phyloP scores from a whole-genome alignment of 1,140 invertebrate genomes.

The Trinorchestia longiramus region DNA sequence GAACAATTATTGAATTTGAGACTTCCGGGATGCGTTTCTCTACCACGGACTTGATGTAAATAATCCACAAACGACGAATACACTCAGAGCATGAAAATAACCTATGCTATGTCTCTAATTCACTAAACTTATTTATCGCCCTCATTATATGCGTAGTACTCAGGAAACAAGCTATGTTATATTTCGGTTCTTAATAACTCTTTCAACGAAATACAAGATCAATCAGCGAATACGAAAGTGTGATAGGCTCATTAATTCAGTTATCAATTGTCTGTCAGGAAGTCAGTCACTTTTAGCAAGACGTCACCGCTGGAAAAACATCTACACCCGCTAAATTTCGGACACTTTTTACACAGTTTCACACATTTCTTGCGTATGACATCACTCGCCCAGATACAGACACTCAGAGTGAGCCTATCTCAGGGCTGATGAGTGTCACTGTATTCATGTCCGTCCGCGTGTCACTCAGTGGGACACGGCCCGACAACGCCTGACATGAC shows the following conservation, averaged over 20 bases:
- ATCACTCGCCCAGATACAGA: slow-evolving; percentile 1
- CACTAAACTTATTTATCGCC: neutral
- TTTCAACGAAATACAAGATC: neutral
- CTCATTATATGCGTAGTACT: neutral
- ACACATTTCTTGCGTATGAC: neutral
- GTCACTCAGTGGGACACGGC: neutral
- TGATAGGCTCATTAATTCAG: neutral
- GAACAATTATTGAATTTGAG: neutral
- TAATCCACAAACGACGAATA: neutral
- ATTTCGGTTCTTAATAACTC: neutral
- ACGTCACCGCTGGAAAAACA: neutral
- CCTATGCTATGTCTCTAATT: neutral
- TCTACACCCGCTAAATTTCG: neutral
- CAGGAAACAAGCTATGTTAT: neutral
- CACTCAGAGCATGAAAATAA: too few relatives aligned
- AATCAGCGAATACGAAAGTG: neutral
- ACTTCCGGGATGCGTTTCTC: neutral
- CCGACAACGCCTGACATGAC: slow-evolving; percentile 7
- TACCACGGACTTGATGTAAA: neutral
- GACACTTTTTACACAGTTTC: neutral
- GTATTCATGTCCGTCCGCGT: slow-evolving; percentile 34
- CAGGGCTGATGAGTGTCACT: slow-evolving; percentile 20
- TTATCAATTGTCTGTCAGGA: slow-evolving; percentile 6
- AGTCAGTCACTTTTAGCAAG: neutral
- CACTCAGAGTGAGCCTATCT: slow-evolving; percentile 38